phyloP scores from a whole-genome alignment of 2,797 vertebrate species.

The Muscicapa striata region DNA sequence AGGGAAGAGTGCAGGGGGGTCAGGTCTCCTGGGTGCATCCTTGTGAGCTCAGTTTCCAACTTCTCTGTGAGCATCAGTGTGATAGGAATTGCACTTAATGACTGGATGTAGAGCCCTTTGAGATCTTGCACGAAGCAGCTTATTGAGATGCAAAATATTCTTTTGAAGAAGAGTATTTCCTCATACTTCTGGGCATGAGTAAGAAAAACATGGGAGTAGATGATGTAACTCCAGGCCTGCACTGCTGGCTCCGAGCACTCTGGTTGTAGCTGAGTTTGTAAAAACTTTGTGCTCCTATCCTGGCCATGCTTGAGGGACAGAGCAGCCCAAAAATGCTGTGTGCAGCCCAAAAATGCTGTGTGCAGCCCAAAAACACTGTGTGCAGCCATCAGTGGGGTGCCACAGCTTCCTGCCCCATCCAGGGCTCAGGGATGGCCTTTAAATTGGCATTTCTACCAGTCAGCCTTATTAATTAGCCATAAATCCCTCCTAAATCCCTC shows the following conservation, averaged over 20 bases:
- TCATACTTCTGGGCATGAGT: constrained; percentile 43
- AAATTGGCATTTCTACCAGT: background rate
- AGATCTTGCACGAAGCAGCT: constrained; percentile 24
- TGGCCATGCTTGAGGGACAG: background rate
- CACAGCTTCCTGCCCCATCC: background rate
- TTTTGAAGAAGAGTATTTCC: constrained; percentile 64
- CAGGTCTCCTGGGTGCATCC: constrained; percentile 33
- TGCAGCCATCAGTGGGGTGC: background rate
- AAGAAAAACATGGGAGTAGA: constrained; percentile 20
- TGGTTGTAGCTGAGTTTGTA: background rate
- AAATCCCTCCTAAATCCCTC: constrained; percentile 1
- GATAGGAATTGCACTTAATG: constrained; percentile 41
- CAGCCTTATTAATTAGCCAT: background rate
- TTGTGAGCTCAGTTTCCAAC: constrained; percentile 27
- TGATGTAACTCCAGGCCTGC: constrained; percentile 25
- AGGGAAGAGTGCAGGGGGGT: constrained; percentile 34
- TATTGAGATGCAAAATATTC: constrained; percentile 62
- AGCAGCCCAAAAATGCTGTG: background rate
- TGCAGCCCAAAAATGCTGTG: background rate
- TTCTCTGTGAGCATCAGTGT: background rate
- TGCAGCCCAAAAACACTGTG: background rate
- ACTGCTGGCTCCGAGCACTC: background rate
- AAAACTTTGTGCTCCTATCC: background rate
- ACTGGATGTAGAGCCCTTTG: background rate
- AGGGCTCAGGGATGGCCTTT: background rate